phyloP scores from a whole-genome alignment of 2,113 vertebrate species.

The Chaetops frenatus region DNA sequence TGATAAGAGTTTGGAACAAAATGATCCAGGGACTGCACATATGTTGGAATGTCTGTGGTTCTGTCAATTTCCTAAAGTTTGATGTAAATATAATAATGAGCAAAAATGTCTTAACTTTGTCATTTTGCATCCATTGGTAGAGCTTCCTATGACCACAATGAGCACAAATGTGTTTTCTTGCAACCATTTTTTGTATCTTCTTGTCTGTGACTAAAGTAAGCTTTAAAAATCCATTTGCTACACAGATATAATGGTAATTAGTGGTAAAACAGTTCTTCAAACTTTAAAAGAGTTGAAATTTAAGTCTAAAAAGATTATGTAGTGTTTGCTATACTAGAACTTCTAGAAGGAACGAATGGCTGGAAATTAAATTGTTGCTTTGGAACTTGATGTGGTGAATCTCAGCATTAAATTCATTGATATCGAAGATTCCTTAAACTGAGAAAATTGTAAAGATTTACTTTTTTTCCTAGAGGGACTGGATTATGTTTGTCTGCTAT shows the following conservation, averaged over 20 bases:
- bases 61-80: not conserved
- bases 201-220: not conserved
- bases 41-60: not conserved
- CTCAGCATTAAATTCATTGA: not conserved
- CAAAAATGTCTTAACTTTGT: not conserved
- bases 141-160: not conserved
- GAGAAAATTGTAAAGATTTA: conserved; percentile 1
- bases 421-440: not conserved
- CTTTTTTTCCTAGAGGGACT: not conserved
- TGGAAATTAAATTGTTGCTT: not conserved
- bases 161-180: not conserved
- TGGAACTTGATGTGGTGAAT: not conserved
- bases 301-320: not conserved
- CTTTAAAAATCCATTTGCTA: not conserved
- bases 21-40: not conserved
- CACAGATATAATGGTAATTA: not conserved
- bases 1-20: not conserved
- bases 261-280: not conserved
- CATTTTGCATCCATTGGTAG: not conserved
- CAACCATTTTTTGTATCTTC: not conserved
- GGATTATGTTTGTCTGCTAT: not conserved
- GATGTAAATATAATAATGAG: not conserved
- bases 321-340: not conserved
- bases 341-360: not conserved
- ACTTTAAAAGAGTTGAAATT: not conserved